Percentiles rank a stretch among this genome's conserved stretches.
phyloP scores from a whole-genome alignment of 2,113 vertebrate genomes.

The Rhinopithecus roxellana region DNA sequence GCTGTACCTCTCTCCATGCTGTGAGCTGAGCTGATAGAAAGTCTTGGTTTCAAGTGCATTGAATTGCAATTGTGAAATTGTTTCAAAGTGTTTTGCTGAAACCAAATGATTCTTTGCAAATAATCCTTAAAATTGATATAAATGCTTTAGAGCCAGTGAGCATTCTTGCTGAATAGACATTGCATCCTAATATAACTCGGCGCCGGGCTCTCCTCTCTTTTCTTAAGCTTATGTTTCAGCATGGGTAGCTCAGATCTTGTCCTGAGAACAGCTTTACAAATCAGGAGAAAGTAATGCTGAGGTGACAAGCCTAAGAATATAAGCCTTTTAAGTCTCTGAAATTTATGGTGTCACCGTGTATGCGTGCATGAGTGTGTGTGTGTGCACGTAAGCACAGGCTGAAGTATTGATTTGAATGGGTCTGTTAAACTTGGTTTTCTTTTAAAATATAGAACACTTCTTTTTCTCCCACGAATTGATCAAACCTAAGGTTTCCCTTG shows the following conservation, averaged over 20 bases:
- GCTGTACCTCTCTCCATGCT: accelerated
- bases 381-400: neutral
- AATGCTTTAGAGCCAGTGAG: neutral
- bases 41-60: neutral
- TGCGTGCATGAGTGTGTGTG: accelerated
- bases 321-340: neutral
- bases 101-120: neutral
- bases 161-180: constrained; percentile 36
- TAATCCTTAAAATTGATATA: neutral
- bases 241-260: neutral
- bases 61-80: neutral
- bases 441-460: neutral
- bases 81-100: constrained; percentile 22
- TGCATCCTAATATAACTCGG: neutral
- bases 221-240: neutral
- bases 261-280: neutral
- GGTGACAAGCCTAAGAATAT: neutral
- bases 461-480: neutral
- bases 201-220: neutral
- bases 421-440: neutral
- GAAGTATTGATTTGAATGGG: neutral
- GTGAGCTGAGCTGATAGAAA: neutral
- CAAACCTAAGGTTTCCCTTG: neutral
- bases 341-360: neutral
- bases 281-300: neutral